Evolutionary conservation across 1,140 invertebrate species (phyloP).

Genomic region (Antheraea pernyi): DNA sequence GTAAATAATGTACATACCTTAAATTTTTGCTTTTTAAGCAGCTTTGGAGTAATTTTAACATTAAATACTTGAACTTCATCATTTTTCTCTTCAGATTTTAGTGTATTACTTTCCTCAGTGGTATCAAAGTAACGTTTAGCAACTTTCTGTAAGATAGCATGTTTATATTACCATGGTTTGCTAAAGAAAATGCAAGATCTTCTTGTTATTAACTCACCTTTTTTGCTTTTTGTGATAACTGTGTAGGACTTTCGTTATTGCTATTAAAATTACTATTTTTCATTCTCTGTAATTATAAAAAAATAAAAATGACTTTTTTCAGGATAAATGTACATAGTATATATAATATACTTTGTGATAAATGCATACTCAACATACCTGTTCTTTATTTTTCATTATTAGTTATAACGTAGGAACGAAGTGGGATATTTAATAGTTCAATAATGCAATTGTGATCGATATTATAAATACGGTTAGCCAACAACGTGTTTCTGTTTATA

Average conservation of each 20-base stretch:
- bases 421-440: background rate
- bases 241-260: background rate
- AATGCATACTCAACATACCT: background rate
- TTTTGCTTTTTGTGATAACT: background rate
- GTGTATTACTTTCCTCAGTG: slow-evolving; percentile 14
- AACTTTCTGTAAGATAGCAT: background rate
- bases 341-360: too few species aligned
- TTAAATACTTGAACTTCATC: slow-evolving; percentile 56
- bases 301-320: background rate
- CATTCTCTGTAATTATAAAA: background rate
- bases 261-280: background rate
- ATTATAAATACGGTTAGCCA: too few species aligned
- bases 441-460: too few species aligned
- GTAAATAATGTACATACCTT: slow-evolving; percentile 31
- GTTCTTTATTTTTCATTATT: background rate
- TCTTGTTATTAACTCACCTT: background rate
- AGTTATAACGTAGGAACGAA: background rate
- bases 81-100: slow-evolving; percentile 21
- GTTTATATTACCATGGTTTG: background rate
- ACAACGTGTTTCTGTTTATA: too few species aligned
- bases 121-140: slow-evolving; percentile 47
- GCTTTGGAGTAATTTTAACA: slow-evolving; percentile 47
- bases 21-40: slow-evolving; percentile 42
- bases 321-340: too few species aligned
- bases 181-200: background rate